Percentiles rank a stretch among this genome's conserved stretches.
Evolutionary conservation across 2,797 vertebrate species (phyloP).

Genomic region (Cichlasoma orientale): DNA sequence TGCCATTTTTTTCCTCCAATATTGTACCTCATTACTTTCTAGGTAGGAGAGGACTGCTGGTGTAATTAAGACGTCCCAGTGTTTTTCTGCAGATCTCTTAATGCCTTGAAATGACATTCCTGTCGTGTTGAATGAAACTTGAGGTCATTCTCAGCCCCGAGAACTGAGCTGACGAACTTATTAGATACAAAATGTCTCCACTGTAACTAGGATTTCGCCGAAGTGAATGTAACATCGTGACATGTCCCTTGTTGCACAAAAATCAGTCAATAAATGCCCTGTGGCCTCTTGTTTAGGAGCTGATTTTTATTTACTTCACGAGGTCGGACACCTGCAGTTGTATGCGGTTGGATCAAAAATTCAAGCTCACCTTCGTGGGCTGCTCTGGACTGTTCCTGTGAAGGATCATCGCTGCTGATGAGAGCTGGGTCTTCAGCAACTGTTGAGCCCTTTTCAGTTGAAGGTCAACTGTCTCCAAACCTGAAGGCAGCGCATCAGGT

Average conservation of each 20-base stretch:
- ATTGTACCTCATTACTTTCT: slow-evolving; percentile 63
- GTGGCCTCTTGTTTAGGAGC: slow-evolving; percentile 67
- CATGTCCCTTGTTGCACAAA: slow-evolving; percentile 72
- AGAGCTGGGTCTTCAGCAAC: neutral
- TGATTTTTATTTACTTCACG: slow-evolving; percentile 4
- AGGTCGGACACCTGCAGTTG: too few species aligned
- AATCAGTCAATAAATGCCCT: slow-evolving; percentile 74
- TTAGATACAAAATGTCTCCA: slow-evolving; percentile 50
- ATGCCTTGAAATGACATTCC: slow-evolving; percentile 74
- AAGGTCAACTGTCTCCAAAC: neutral
- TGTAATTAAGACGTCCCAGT: slow-evolving; percentile 43
- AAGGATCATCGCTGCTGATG: neutral
- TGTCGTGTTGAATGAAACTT: slow-evolving; percentile 54
- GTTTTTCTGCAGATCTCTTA: slow-evolving; percentile 62
- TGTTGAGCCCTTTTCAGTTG: neutral
- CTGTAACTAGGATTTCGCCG: slow-evolving; percentile 58
- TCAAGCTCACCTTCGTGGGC: neutral
- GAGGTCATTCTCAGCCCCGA: slow-evolving; percentile 31
- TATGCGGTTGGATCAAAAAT: neutral
- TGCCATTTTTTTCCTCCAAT: slow-evolving; percentile 55
- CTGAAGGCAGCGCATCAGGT: neutral
- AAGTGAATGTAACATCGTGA: slow-evolving; percentile 74
- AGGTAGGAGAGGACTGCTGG: slow-evolving; percentile 68
- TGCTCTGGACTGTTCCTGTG: neutral
- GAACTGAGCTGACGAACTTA: slow-evolving; percentile 24